Evolutionary conservation across 92 coral and sea anemone genomes (phyloP).

Genomic region (Desmophyllum pertusum): DNA sequence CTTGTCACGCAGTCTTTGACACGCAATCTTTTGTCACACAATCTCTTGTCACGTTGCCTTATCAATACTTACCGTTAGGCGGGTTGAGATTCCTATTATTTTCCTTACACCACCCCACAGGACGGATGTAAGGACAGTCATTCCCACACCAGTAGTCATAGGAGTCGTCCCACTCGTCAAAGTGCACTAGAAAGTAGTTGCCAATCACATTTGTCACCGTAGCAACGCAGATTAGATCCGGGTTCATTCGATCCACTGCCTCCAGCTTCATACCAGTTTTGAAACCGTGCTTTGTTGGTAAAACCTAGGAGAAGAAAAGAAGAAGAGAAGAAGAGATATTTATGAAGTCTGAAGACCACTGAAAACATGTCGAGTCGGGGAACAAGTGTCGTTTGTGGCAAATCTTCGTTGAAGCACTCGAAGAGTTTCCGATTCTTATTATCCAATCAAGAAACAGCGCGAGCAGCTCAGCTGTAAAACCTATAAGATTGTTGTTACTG

Average conservation of each 20-base stretch:
- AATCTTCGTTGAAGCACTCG: no score
- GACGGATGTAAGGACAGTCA: constrained; percentile 95
- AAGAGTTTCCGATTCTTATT: no score
- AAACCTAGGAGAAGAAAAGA: constrained; percentile 43
- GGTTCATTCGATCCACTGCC: constrained; percentile 97
- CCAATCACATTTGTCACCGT: constrained; percentile 99
- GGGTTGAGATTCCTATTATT: constrained; percentile 80
- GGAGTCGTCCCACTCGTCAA: constrained; percentile 99
- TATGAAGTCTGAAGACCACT: neutral
- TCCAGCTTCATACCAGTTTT: constrained; percentile 93
- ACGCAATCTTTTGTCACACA: neutral
- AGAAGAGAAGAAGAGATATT: neutral
- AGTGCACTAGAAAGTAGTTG: constrained; percentile 92
- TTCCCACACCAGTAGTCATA: constrained; percentile 99
- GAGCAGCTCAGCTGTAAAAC: no score
- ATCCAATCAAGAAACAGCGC: no score
- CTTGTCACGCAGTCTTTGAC: neutral
- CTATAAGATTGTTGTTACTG: no score
- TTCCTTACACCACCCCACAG: constrained; percentile 82
- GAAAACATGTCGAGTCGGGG: no score
- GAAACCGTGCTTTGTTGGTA: constrained; percentile 85
- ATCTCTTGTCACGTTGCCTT: neutral
- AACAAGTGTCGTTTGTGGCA: no score
- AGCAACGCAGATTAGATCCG: constrained; percentile 98
- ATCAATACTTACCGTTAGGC: constrained; percentile 70